These are phyloP conservation scores for Macaca mulatta DNA, from an alignment of 2,113 vertebrate species.

Conservation along the genomic window DNA sequence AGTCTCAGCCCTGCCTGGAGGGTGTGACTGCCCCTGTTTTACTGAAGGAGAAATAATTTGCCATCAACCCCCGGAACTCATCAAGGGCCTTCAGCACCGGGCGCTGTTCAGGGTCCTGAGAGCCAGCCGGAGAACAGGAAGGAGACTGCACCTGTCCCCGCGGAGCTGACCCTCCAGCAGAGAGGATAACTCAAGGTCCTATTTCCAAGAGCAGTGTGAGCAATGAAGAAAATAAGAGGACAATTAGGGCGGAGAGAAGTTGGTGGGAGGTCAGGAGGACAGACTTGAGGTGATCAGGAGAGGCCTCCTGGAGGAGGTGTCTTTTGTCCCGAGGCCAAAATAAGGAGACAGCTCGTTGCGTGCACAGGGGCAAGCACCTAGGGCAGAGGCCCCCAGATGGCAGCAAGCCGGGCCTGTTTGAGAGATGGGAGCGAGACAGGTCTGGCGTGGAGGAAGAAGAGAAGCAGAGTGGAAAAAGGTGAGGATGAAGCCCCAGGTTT, in stretches of 20 bases:
- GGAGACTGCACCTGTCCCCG: fast-evolving
- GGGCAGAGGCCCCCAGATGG: background rate
- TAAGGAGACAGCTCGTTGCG: fast-evolving
- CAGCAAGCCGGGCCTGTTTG: background rate
- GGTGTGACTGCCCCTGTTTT: too few species aligned
- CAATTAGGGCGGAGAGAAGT: background rate
- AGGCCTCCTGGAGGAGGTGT: background rate
- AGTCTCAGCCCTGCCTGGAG: background rate
- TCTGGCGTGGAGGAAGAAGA: background rate
- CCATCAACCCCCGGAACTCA: background rate
- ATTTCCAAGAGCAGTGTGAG: background rate
- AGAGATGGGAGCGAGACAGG: background rate
- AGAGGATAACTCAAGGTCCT: background rate
- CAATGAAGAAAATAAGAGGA: background rate
- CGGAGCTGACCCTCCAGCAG: background rate
- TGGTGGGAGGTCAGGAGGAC: background rate
- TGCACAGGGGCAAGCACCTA: background rate
- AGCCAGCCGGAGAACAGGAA: background rate
- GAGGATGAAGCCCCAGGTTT: background rate
- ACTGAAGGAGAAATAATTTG: background rate
- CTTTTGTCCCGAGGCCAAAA: background rate
- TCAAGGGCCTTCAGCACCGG: fast-evolving
- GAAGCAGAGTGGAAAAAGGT: background rate
- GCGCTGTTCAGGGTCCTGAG: background rate
- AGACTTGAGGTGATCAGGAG: background rate